Conservation (phyloP, 2,113 vertebrate species). For the Onychorhynchus coronatus region DNA sequence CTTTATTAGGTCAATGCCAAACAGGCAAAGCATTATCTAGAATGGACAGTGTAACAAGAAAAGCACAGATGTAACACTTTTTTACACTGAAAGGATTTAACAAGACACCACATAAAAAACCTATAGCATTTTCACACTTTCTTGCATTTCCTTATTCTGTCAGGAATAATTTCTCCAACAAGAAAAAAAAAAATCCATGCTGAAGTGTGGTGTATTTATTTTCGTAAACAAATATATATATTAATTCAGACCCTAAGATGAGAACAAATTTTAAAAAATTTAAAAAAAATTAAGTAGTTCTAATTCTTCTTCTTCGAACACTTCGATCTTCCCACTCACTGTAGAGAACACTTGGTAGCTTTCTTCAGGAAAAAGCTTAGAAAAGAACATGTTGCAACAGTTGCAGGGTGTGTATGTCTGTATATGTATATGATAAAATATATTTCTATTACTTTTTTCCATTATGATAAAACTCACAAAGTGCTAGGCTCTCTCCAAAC, state of each 20-base stretch:
- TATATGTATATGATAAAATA: background rate
- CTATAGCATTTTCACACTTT: background rate
- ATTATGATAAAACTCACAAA: conserved; percentile 4
- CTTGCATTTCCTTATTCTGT: background rate
- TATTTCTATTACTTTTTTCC: conserved; percentile 22
- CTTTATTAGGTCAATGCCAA: background rate
- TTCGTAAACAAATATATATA: background rate
- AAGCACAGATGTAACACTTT: background rate
- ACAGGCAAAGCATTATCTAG: background rate
- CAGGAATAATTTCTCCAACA: background rate
- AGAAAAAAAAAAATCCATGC: background rate
- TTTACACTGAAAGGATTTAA: background rate
- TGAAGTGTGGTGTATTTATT: background rate
- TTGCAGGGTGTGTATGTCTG: background rate
- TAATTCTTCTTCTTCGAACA: background rate
- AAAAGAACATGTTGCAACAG: background rate
- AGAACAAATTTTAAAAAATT: background rate
- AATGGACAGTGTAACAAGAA: background rate
- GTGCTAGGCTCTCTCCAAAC: background rate
- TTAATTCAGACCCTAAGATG: background rate
- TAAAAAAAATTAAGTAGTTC: background rate
- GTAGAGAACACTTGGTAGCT: background rate
- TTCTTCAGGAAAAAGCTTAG: conserved; percentile 8
- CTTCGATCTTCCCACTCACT: background rate
- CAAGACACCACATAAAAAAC: background rate